phyloP scores from a whole-genome alignment of 2,113 vertebrate species.

The Myodes glareolus region DNA sequence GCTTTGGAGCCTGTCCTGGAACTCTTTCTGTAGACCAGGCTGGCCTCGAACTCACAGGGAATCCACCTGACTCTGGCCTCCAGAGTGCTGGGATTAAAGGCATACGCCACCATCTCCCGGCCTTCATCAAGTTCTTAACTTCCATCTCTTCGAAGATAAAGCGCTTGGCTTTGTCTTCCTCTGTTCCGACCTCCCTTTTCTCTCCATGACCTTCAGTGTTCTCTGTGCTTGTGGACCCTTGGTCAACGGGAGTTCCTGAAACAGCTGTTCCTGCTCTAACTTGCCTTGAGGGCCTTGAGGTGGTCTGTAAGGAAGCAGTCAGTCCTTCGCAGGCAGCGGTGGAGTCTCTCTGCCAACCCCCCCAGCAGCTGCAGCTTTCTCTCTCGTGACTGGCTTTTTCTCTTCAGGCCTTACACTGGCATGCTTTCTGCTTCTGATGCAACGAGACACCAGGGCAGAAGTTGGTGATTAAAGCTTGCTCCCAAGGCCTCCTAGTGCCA shows the following conservation, averaged over 20 bases:
- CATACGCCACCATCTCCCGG: too few relatives aligned
- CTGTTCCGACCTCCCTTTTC: background rate
- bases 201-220: background rate
- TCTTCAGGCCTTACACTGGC: background rate
- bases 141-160: background rate
- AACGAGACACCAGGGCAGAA: background rate
- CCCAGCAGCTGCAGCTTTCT: background rate
- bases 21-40: background rate
- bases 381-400: background rate
- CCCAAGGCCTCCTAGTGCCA: background rate
- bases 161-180: background rate
- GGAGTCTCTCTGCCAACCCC: too few relatives aligned
- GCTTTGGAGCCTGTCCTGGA: background rate
- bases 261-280: background rate
- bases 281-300: background rate
- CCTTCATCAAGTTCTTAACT: background rate
- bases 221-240: background rate
- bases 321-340: background rate
- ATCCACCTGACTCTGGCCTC: too few relatives aligned
- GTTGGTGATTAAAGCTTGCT: background rate
- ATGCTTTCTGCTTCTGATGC: background rate
- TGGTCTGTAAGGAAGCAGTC: background rate
- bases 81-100: too few relatives aligned
- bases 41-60: background rate
- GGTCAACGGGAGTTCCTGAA: background rate